A percentile compares a stretch with the other conserved stretches of the same genome.
Evolutionary conservation across 1,140 invertebrate species (phyloP).

Genomic region (Brachionus paranguensis): DNA sequence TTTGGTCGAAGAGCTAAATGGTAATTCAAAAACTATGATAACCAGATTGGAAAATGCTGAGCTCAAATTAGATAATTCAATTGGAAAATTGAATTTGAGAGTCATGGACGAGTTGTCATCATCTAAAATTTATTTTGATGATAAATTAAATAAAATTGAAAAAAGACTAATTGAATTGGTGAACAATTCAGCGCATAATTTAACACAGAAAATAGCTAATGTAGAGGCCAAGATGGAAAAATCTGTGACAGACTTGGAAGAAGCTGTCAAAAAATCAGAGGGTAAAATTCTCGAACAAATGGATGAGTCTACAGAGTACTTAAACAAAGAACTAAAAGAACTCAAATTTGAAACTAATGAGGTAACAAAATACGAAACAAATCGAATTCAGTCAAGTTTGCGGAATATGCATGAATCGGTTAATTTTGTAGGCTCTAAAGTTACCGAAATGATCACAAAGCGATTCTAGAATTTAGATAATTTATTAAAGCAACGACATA

Average conservation of each 20-base stretch:
- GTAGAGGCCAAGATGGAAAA: not conserved
- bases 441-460: not conserved
- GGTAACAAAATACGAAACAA: constrained; percentile 16
- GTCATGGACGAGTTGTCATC: not conserved
- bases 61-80: not conserved
- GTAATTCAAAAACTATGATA: not conserved
- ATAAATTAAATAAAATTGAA: constrained; percentile 4
- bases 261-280: not conserved
- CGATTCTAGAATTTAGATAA: not conserved
- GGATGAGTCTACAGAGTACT: not conserved
- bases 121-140: constrained; percentile 17
- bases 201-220: not conserved
- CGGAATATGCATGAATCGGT: not conserved
- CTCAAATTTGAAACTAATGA: not conserved
- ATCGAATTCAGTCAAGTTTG: not conserved
- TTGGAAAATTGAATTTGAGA: not conserved
- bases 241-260: not conserved
- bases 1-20: not conserved
- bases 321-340: constrained; percentile 1
- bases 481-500: not conserved
- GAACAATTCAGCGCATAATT: not conserved
- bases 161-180: not conserved
- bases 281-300: constrained; percentile 1
- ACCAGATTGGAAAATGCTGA: not conserved
- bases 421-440: not conserved